These are phyloP conservation scores for Potamilus streckersoni DNA, from an alignment of 1,140 invertebrate genomes.

Conservation along the genomic window DNA sequence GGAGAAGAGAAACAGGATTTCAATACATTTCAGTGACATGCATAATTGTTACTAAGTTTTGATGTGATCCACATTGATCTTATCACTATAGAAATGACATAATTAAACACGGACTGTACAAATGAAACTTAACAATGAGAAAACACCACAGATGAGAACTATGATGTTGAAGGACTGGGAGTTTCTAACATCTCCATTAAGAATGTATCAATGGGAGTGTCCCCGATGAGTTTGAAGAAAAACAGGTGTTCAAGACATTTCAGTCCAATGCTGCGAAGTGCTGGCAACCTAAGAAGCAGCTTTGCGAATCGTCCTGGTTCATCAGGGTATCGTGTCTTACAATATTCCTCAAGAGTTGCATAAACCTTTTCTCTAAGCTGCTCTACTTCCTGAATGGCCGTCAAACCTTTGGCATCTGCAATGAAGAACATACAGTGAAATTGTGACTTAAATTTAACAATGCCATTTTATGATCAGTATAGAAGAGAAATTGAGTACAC, in stretches of 20 bases:
- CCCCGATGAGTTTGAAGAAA: conserved; percentile 88
- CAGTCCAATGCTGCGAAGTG: conserved; percentile 91
- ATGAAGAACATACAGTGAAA: conserved; percentile 31
- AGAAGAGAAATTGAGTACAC: too few species aligned
- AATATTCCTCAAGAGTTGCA: conserved; percentile 94
- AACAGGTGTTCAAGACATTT: conserved; percentile 97
- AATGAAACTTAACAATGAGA: too few species aligned
- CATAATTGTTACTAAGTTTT: too few species aligned
- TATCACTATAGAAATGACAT: too few species aligned
- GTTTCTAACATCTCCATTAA: conserved; percentile 76
- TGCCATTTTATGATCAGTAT: too few species aligned
- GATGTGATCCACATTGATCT: too few species aligned
- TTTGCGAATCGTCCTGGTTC: conserved; percentile 96
- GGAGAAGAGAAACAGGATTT: too few species aligned
- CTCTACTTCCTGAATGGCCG: conserved; percentile 85
- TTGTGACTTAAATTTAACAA: too few species aligned
- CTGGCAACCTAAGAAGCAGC: conserved; percentile 90
- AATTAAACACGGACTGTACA: too few species aligned
- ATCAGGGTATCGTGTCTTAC: conserved; percentile 84
- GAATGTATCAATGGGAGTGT: conserved; percentile 71
- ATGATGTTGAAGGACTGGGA: conserved; percentile 42
- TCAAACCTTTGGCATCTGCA: conserved; percentile 88
- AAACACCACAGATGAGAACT: neutral
- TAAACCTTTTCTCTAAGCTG: conserved; percentile 93
- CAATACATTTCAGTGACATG: too few species aligned